Percentiles rank a stretch among this genome's conserved stretches.
phyloP scores from a whole-genome alignment of 2,797 vertebrate species.

The Melopsittacus undulatus region DNA sequence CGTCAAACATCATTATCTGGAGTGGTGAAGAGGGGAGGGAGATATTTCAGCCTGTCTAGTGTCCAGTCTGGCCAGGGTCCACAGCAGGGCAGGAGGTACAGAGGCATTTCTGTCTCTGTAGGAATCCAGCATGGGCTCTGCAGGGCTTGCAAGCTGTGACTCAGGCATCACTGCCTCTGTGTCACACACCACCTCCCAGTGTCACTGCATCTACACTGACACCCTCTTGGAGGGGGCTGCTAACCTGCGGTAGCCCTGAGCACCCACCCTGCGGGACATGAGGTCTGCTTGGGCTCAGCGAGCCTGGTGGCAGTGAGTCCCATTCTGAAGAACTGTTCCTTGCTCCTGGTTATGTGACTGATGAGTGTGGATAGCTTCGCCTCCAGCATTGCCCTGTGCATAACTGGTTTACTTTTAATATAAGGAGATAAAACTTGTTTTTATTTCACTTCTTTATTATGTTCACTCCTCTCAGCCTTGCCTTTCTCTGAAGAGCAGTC shows the following conservation, averaged over 20 bases:
- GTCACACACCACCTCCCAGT: background rate
- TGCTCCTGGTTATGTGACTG: background rate
- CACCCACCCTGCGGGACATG: fast-evolving
- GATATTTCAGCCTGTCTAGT: background rate
- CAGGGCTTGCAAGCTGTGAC: background rate
- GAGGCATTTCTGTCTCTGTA: background rate
- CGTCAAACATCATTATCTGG: background rate
- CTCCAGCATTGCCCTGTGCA: background rate
- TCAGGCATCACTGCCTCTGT: fast-evolving
- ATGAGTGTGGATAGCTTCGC: background rate
- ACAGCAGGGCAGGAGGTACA: fast-evolving
- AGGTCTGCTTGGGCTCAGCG: fast-evolving
- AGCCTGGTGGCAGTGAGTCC: fast-evolving
- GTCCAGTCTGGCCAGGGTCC: background rate
- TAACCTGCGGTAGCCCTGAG: fast-evolving
- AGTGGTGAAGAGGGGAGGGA: background rate
- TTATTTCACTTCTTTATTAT: background rate
- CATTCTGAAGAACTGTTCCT: background rate
- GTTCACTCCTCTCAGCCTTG: background rate
- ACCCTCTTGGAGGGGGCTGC: background rate
- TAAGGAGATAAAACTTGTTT: background rate
- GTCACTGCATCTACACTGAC: background rate
- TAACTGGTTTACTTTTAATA: background rate
- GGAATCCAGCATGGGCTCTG: background rate
- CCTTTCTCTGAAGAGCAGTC: background rate